These are phyloP conservation scores for Phaenicophaeus curvirostris DNA, from an alignment of 2,797 vertebrate genomes.

Conservation along the genomic window DNA sequence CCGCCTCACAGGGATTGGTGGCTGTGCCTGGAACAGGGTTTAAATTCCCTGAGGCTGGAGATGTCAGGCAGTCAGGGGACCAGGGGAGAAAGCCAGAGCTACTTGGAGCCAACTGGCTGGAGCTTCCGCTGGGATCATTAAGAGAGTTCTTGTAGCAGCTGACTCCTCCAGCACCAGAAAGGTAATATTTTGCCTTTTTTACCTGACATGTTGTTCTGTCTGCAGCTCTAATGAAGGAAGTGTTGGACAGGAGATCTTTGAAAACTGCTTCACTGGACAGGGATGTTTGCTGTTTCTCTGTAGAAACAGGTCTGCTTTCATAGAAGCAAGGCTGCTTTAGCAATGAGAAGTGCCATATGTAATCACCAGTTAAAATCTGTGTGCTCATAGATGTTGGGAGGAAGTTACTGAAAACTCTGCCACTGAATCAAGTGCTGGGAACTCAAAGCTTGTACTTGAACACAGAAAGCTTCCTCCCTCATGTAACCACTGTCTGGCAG, in stretches of 20 bases:
- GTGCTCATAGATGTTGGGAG: background rate
- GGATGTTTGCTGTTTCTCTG: background rate
- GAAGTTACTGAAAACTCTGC: background rate
- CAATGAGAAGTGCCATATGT: background rate
- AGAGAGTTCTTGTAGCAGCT: background rate
- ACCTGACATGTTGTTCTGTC: background rate
- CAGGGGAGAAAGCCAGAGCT: background rate
- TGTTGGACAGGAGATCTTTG: background rate
- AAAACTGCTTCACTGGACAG: background rate
- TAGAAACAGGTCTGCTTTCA: background rate
- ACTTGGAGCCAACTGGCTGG: background rate
- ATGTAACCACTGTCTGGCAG: background rate
- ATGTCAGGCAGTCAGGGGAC: constrained; percentile 43
- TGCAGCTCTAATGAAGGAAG: background rate
- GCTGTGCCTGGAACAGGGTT: constrained; percentile 65
- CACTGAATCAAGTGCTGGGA: background rate
- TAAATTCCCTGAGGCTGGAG: constrained; percentile 72
- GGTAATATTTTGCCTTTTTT: constrained; percentile 58
- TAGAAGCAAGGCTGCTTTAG: background rate
- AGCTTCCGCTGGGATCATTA: background rate
- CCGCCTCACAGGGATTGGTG: constrained; percentile 67
- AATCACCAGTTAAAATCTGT: background rate
- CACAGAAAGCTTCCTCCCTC: background rate
- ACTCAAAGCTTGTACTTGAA: background rate
- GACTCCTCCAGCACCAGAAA: background rate